A percentile compares a stretch with the other conserved stretches of the same genome.
Evolutionary conservation across 2,797 vertebrate species (phyloP).

Genomic region (Carcharodon carcharias): DNA sequence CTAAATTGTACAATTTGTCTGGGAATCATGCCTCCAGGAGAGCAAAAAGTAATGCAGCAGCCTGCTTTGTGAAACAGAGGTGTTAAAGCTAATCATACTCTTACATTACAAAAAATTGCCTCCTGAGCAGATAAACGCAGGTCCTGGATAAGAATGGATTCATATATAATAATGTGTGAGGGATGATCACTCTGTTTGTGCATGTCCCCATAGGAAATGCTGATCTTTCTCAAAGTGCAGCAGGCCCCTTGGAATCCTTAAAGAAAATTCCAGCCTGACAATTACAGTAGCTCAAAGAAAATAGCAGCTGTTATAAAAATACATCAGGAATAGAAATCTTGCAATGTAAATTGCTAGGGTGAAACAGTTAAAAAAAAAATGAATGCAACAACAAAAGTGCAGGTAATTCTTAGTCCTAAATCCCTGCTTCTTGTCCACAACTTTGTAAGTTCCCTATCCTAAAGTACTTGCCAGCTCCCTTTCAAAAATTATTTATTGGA

Average conservation of each 20-base stretch:
- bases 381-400: not conserved
- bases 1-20: not conserved
- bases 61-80: not conserved
- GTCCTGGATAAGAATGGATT: not conserved
- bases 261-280: not conserved
- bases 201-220: not conserved
- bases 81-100: not conserved
- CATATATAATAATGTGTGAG: not conserved
- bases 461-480: no score
- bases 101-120: not conserved
- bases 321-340: not conserved
- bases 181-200: not conserved
- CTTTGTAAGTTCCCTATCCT: no score
- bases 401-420: not conserved
- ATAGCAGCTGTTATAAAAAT: not conserved
- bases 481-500: no score
- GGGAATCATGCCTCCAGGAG: not conserved
- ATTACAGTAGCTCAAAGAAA: not conserved
- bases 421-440: no score
- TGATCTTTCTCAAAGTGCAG: not conserved
- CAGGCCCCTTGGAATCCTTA: not conserved
- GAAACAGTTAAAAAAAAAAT: not conserved
- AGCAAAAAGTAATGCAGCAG: not conserved
- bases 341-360: not conserved
- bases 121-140: not conserved